Evolutionary conservation across 92 coral and sea anemone genomes (phyloP).

Genomic region (Siderastrea radians): DNA sequence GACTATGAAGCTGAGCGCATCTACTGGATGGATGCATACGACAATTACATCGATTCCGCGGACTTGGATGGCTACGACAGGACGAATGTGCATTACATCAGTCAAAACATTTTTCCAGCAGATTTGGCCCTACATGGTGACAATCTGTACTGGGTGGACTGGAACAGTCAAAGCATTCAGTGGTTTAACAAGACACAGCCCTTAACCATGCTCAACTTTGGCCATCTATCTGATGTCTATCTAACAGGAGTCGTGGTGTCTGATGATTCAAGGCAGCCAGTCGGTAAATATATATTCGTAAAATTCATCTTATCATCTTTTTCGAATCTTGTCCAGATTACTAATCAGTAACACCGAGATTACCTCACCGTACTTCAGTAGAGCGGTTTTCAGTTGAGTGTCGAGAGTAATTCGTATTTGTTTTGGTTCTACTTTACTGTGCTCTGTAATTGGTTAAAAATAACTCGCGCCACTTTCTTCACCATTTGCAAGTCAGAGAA

Average conservation of each 20-base stretch:
- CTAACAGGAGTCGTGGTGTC: conserved; percentile 58
- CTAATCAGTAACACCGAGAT: too few relatives aligned
- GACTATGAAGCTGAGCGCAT: conserved; percentile 69
- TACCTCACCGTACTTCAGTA: too few relatives aligned
- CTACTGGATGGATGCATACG: conserved; percentile 78
- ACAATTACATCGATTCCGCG: conserved; percentile 66
- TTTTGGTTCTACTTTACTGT: too few relatives aligned
- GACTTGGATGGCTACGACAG: conserved; percentile 72
- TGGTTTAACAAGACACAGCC: conserved; percentile 25
- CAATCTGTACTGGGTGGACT: conserved; percentile 41
- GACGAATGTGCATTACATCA: not conserved
- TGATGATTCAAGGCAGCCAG: conserved; percentile 69
- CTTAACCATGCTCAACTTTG: conserved; percentile 21
- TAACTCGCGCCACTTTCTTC: too few relatives aligned
- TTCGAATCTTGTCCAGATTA: not conserved
- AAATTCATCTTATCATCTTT: not conserved
- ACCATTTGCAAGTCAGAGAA: too few relatives aligned
- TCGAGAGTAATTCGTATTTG: too few relatives aligned
- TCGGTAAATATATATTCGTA: conserved; percentile 23
- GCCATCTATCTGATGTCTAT: conserved; percentile 14
- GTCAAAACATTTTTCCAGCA: conserved; percentile 10
- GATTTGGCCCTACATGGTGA: conserved; percentile 37
- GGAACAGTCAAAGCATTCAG: conserved; percentile 26
- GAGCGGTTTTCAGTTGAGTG: too few relatives aligned
- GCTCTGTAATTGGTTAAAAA: too few relatives aligned